These are phyloP conservation scores for Psophia crepitans DNA, from an alignment of 2,113 vertebrate species.

Conservation along the genomic window DNA sequence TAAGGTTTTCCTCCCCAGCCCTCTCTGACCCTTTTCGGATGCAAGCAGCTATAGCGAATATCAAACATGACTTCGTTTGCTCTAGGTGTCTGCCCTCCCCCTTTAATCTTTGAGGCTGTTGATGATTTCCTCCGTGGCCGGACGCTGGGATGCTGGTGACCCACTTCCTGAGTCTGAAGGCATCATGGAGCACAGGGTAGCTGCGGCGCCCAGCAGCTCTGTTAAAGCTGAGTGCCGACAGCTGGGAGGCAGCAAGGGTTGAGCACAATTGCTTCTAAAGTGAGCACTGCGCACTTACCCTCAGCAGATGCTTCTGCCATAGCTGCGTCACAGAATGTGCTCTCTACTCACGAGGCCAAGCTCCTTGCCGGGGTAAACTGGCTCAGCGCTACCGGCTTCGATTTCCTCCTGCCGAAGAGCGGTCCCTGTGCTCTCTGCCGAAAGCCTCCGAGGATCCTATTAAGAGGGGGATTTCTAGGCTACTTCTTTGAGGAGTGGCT, in stretches of 20 bases:
- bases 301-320: background rate
- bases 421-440: accelerated
- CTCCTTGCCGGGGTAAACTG: background rate
- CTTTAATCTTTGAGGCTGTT: background rate
- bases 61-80: background rate
- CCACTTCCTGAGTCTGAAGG: background rate
- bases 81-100: background rate
- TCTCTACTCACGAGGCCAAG: background rate
- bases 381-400: background rate
- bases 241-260: background rate
- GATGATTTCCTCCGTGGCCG: background rate
- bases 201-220: background rate
- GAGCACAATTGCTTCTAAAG: background rate
- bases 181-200: background rate
- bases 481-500: background rate
- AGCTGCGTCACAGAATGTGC: background rate
- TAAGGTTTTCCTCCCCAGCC: background rate
- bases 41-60: background rate
- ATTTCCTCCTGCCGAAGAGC: background rate
- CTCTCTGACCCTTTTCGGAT: background rate
- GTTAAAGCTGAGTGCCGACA: background rate
- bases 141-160: background rate
- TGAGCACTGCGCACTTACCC: background rate
- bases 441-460: background rate
- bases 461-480: background rate